Evolutionary conservation across 2,888 invertebrate genomes (phyloP).

Genomic region (Dermolepida albohirtum): DNA sequence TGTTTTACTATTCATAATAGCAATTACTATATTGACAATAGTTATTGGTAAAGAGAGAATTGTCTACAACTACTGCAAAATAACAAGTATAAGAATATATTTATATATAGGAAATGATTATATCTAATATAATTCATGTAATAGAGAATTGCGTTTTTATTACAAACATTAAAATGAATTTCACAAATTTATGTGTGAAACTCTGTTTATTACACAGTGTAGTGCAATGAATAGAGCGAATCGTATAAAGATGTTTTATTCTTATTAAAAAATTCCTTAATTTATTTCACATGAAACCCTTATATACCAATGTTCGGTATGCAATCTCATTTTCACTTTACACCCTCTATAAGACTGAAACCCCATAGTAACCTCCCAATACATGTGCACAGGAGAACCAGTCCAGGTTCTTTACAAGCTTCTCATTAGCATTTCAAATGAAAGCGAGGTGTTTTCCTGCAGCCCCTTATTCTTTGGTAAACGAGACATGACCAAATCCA

Average conservation of each 20-base stretch:
- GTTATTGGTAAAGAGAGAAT: too few species aligned
- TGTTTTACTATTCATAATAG: too few species aligned
- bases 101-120: too few species aligned
- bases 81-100: too few species aligned
- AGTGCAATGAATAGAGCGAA: neutral
- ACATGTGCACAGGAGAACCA: constrained; percentile 25
- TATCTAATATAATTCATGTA: too few species aligned
- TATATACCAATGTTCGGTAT: constrained; percentile 11
- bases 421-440: constrained; percentile 37
- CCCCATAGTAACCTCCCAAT: constrained; percentile 1
- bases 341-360: constrained; percentile 14
- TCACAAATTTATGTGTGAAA: neutral
- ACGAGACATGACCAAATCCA: constrained; percentile 31
- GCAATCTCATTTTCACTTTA: constrained; percentile 29
- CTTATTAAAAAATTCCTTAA: constrained; percentile 27
- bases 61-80: too few species aligned
- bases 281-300: constrained; percentile 23
- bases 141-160: neutral
- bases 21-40: too few species aligned
- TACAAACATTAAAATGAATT: neutral
- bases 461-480: constrained; percentile 21
- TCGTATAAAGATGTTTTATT: constrained; percentile 12
- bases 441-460: constrained; percentile 35
- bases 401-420: constrained; percentile 30
- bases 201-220: too few species aligned